Evolutionary conservation across 2,888 invertebrate species (phyloP).

Genomic region (Nemapogon koenigi): DNA sequence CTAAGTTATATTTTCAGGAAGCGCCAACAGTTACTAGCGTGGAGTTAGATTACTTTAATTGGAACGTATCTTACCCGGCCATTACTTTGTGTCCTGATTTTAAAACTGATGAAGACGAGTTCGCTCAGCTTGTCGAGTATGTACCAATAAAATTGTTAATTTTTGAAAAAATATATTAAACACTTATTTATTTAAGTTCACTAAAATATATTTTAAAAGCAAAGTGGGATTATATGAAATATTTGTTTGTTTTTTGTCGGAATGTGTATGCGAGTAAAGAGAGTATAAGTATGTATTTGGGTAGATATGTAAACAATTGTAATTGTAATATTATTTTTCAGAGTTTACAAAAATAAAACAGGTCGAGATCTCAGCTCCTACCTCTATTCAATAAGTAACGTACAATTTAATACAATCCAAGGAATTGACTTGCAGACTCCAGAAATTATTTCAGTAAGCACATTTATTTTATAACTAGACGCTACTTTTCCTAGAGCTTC

Average conservation of each 20-base stretch:
- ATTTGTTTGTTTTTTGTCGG: too few species aligned
- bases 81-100: constrained; percentile 69
- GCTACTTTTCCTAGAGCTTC: too few species aligned
- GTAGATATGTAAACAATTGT: background rate
- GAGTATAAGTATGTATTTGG: too few species aligned
- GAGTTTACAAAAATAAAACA: constrained; percentile 2
- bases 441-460: too few species aligned
- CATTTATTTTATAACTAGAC: too few species aligned
- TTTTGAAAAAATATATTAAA: too few species aligned
- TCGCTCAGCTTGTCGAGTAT: constrained; percentile 31
- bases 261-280: too few species aligned
- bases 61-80: constrained; percentile 74
- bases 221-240: too few species aligned
- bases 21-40: constrained; percentile 75
- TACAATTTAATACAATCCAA: constrained; percentile 3
- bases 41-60: constrained; percentile 72
- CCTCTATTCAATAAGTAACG: constrained; percentile 6
- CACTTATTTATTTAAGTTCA: too few species aligned
- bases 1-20: constrained; percentile 34
- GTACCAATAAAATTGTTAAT: too few species aligned
- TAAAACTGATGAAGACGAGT: constrained; percentile 52
- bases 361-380: constrained; percentile 1
- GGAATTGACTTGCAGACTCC: background rate
- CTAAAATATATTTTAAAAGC: too few species aligned
- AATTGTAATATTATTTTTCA: background rate